Evolutionary conservation across 2,113 vertebrate species (phyloP).

Genomic region (Ailuropoda melanoleuca): DNA sequence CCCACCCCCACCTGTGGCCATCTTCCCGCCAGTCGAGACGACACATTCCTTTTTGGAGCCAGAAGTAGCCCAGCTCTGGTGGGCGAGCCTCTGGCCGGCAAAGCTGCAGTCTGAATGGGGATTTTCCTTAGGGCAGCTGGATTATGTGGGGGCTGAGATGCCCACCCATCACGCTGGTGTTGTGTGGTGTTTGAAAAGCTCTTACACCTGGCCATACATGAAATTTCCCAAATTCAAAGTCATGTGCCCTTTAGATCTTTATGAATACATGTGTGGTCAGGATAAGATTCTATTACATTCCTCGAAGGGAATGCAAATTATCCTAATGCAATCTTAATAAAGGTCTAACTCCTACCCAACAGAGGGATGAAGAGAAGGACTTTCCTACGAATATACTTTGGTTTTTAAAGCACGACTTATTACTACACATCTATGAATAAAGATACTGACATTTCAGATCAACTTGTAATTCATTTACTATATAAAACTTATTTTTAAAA

Average conservation of each 20-base stretch:
- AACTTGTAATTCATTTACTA: background rate
- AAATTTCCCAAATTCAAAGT: background rate
- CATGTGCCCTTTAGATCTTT: background rate
- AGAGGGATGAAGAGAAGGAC: background rate
- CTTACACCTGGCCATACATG: background rate
- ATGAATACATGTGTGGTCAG: background rate
- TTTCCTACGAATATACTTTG: background rate
- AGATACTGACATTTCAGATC: background rate
- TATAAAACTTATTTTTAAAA: background rate
- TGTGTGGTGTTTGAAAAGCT: background rate
- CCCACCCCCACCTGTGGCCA: fast-evolving
- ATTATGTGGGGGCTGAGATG: no score
- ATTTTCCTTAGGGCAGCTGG: background rate
- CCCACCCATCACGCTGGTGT: background rate
- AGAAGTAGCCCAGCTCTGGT: background rate
- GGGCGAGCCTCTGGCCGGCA: background rate
- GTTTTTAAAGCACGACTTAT: background rate
- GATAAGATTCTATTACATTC: background rate
- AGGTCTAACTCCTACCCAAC: background rate
- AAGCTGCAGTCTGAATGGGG: background rate
- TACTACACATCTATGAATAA: background rate
- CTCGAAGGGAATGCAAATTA: background rate
- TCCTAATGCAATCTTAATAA: background rate
- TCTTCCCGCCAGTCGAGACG: background rate
- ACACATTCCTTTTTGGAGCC: background rate